These are phyloP conservation scores for Aporophyla lueneburgensis DNA, from an alignment of 2,888 invertebrate species.

Conservation along the genomic window DNA sequence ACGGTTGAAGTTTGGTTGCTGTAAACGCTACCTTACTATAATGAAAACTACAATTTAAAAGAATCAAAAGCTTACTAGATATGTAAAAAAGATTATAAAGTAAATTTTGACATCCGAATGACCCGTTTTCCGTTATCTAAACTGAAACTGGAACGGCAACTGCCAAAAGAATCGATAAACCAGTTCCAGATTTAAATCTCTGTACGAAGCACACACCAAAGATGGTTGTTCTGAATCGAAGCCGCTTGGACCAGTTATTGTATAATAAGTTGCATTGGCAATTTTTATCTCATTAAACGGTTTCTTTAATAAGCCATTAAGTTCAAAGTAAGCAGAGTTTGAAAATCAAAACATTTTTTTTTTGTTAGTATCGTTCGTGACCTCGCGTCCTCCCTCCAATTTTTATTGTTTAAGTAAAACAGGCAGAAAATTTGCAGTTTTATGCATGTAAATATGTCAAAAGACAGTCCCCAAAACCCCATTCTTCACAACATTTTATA, in stretches of 20 bases:
- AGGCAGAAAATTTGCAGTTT: neutral
- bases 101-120: neutral
- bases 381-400: no score
- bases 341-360: no score
- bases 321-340: neutral
- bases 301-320: slow-evolving; percentile 5
- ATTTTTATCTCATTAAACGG: slow-evolving; percentile 1
- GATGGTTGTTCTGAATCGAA: slow-evolving; percentile 11
- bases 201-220: slow-evolving; percentile 4
- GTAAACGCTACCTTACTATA: neutral
- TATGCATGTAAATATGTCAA: neutral
- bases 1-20: neutral
- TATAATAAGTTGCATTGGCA: slow-evolving; percentile 23
- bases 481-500: neutral
- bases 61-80: neutral
- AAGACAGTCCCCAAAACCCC: neutral
- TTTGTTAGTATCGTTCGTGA: no score
- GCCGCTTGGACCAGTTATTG: slow-evolving; percentile 29
- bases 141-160: slow-evolving; percentile 18
- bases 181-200: slow-evolving; percentile 21
- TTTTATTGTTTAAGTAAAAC: neutral
- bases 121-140: slow-evolving; percentile 3
- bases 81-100: neutral
- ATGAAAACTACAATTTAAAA: neutral
- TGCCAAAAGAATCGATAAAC: slow-evolving; percentile 6